phyloP scores from a whole-genome alignment of 23 tunicate genomes.

The Clavelina lepadiformis region DNA sequence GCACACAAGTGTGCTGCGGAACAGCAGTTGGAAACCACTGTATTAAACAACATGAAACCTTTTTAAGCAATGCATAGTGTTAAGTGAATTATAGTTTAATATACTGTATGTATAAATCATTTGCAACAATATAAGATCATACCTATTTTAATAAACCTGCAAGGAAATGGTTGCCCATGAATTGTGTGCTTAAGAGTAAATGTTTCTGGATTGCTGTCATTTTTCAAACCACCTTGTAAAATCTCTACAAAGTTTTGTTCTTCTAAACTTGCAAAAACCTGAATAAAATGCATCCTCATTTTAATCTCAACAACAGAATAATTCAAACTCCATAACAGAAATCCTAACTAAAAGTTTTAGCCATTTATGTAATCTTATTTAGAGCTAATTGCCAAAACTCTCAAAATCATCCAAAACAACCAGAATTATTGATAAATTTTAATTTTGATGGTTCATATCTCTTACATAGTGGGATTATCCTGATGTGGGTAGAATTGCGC shows the following conservation, averaged over 20 bases:
- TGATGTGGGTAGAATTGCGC: no score
- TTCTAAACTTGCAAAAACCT: constrained; percentile 70
- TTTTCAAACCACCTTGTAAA: constrained; percentile 66
- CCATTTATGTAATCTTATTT: no score
- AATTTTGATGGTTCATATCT: no score
- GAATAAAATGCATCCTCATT: not conserved
- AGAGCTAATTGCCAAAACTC: no score
- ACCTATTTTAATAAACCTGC: constrained; percentile 80
- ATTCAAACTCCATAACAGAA: no score
- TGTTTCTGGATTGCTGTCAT: constrained; percentile 72
- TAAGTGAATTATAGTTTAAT: not conserved
- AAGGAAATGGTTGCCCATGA: constrained; percentile 53
- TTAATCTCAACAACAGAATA: no score
- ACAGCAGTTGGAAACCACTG: no score
- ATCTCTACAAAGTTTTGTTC: constrained; percentile 58
- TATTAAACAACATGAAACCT: not conserved
- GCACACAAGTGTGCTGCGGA: no score
- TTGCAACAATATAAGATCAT: not conserved
- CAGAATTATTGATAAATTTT: no score
- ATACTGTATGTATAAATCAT: not conserved
- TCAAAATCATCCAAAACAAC: no score
- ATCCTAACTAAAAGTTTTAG: no score
- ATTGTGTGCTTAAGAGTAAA: constrained; percentile 47
- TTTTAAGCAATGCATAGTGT: not conserved
- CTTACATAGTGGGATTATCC: no score